Base-by-base conservation (phyloP, 2,113 vertebrate genomes). In the Albula goreensis region DNA sequence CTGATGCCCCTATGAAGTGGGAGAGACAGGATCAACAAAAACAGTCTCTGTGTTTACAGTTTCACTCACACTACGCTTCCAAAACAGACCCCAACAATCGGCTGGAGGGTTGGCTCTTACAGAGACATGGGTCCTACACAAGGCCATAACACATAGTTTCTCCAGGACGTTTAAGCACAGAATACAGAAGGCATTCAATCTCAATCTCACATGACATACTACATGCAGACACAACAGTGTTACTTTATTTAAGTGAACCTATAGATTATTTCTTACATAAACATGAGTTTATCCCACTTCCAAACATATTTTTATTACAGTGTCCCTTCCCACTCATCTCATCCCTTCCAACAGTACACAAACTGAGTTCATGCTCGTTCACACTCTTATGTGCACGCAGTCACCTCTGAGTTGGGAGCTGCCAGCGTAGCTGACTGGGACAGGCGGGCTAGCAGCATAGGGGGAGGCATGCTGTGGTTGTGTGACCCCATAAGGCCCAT, bases 361-460 rank as follows among this genome's bases (percentile, higher is more conserved):
- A 7, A 56, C 77, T 9, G 53, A 56, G 53, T 56, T 6, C 12
- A 66, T 66, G 22, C 9, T 66, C 17, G 4, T 19, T 66, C 10
- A 2, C 25, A 74, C 70, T 25, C 70, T 56, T 12, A 31, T 5
- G 9, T 11, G n/a, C 70, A 74, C 22, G 2, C 7, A 82, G 11
- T 8, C 88, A 97, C 97, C 96, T 96, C 97, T 92, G 90, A 98
- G 96, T 89, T 96, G 96, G 86, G 97, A 96, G 83, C 95, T 96
- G 91, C 94, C 91, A 0, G 96, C 92, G 0, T 96, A 97, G 85
- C 94, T 96, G 88, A 96, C 95, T 50, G 97, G 93, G 83, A 91
- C 97, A 48, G 94, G 95, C 85, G 91, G 96, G 88, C 92, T 96
- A 9, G 92, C 92, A 85, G 93, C 95, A 25, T 95, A 97, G 66